Conservation (phyloP, 2,888 invertebrate species). For the Mactromeris polynyma region DNA sequence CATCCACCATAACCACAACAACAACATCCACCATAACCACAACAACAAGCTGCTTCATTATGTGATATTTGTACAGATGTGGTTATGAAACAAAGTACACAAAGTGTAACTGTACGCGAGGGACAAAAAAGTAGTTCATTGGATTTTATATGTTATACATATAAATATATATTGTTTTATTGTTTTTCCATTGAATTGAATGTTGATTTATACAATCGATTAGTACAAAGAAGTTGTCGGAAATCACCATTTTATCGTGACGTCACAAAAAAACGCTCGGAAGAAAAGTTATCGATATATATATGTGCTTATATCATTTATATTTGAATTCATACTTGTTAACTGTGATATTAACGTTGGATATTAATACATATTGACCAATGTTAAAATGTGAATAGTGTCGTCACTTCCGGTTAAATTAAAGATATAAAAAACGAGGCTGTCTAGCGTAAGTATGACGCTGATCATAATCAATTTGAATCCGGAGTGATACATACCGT, state of each 20-base stretch:
- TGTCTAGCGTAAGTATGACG: not conserved
- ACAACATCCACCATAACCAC: not conserved
- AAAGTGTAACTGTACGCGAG: not conserved
- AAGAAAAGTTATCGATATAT: conserved; percentile 9
- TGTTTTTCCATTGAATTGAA: not conserved
- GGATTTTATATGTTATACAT: no score
- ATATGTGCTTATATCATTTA: not conserved
- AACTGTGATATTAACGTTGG: conserved; percentile 5
- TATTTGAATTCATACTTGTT: not conserved
- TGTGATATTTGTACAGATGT: not conserved
- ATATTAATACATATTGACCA: not conserved
- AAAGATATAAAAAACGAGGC: not conserved
- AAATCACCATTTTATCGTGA: not conserved
- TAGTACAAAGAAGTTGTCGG: not conserved
- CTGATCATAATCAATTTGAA: not conserved
- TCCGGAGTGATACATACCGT: not conserved
- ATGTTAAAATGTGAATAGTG: not conserved
- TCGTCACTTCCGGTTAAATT: conserved; percentile 1
- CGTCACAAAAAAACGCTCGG: conserved; percentile 16
- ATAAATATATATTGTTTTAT: not conserved
- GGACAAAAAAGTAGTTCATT: not conserved
- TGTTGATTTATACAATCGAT: not conserved
- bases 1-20: not conserved
- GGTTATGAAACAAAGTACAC: not conserved
- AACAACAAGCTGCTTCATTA: not conserved